A percentile compares a stretch with the other conserved stretches of the same genome.
phyloP scores from a whole-genome alignment of 2,113 vertebrate genomes.

The rat (Rattus norvegicus) region DNA sequence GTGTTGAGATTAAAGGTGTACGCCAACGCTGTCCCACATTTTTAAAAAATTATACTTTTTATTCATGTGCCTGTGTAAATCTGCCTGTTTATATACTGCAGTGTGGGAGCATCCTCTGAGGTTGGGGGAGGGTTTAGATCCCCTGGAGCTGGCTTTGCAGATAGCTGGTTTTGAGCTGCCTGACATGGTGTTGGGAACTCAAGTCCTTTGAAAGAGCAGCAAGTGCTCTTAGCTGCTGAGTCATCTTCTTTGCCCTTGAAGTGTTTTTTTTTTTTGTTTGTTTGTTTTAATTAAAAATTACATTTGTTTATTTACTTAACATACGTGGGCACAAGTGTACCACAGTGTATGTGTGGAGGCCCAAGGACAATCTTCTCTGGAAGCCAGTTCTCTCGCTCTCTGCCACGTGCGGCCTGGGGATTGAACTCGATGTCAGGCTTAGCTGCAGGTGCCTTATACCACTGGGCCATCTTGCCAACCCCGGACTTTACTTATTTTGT shows the following conservation, averaged over 20 bases:
- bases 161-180: background rate
- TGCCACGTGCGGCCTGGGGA: background rate
- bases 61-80: background rate
- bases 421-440: background rate
- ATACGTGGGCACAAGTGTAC: background rate
- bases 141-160: background rate
- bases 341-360: background rate
- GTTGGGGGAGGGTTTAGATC: background rate
- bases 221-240: background rate
- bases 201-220: background rate
- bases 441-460: background rate
- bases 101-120: background rate
- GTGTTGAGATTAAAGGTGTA: no score
- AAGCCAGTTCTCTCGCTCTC: background rate
- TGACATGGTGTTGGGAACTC: background rate
- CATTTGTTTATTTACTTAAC: background rate
- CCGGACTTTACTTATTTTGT: background rate
- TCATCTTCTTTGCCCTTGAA: background rate
- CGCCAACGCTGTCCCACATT: no score
- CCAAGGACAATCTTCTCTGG: background rate
- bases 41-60: background rate
- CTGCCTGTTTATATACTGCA: background rate
- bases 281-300: background rate
- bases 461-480: no score
- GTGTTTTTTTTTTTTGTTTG: background rate